These are phyloP conservation scores for Perca fluviatilis DNA, from an alignment of 2,113 vertebrate genomes.

Conservation along the genomic window DNA sequence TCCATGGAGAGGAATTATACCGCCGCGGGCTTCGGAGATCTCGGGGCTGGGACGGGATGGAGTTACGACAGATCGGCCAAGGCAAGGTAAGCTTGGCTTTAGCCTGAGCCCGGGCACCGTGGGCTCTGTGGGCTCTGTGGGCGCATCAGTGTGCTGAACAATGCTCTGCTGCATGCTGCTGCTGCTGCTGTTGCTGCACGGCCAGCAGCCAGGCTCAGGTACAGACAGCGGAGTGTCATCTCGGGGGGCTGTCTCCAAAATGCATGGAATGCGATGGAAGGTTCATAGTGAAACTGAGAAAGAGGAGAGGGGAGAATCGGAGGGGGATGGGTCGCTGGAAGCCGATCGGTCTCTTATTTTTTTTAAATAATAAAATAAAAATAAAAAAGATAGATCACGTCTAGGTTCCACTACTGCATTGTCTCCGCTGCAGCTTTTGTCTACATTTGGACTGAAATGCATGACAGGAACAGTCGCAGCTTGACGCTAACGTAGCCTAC, in stretches of 20 bases:
- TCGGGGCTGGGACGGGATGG: conserved; percentile 92
- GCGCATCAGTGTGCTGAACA: conserved; percentile 64
- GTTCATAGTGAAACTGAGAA: conserved; percentile 75
- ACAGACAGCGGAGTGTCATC: conserved; percentile 76
- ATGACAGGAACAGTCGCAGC: conserved; percentile 44
- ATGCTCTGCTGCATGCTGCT: conserved; percentile 62
- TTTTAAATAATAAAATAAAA: no score
- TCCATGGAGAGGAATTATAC: conserved; percentile 95
- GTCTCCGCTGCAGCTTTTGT: conserved; percentile 56
- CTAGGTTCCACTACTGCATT: conserved; percentile 21
- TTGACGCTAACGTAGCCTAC: no score
- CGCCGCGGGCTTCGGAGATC: conserved; percentile 91
- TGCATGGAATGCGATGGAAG: conserved; percentile 83
- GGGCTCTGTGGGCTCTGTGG: conserved; percentile 3
- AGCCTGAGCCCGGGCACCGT: conserved; percentile 38
- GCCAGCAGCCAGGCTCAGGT: conserved; percentile 65
- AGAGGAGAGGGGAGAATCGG: conserved; percentile 32
- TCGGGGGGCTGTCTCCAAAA: conserved; percentile 76
- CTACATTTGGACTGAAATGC: conserved; percentile 27
- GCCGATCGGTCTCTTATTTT: conserved; percentile 34
- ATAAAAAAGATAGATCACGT: conserved; percentile 57
- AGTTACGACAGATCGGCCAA: conserved; percentile 92
- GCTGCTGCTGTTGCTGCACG: conserved; percentile 47
- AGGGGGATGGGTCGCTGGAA: conserved; percentile 72
- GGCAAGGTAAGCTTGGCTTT: conserved; percentile 87